Conservation (phyloP, 1,140 invertebrate genomes). For the Holotrichia oblita region DNA sequence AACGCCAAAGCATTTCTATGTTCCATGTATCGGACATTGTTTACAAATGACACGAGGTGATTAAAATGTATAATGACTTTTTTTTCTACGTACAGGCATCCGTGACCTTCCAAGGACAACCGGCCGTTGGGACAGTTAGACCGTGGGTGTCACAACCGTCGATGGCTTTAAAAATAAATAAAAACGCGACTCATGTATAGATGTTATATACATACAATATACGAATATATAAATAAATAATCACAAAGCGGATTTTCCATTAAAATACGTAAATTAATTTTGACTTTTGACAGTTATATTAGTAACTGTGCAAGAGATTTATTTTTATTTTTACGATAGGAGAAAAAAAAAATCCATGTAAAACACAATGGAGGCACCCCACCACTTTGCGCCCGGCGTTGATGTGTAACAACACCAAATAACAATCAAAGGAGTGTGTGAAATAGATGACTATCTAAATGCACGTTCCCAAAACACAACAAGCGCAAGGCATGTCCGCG, state of each 20-base stretch:
- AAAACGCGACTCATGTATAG: not conserved
- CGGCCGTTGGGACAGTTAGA: not conserved
- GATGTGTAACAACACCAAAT: not conserved
- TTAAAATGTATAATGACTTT: constrained; percentile 21
- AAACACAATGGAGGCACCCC: too few relatives aligned
- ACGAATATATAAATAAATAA: too few relatives aligned
- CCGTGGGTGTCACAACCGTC: not conserved
- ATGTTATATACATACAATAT: too few relatives aligned
- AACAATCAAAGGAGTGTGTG: constrained; percentile 2
- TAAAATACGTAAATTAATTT: too few relatives aligned
- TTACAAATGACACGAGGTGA: constrained; percentile 7
- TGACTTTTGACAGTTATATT: too few relatives aligned
- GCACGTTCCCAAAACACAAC: constrained; percentile 13
- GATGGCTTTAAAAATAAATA: not conserved
- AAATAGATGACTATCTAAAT: constrained; percentile 8
- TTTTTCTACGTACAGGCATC: constrained; percentile 7
- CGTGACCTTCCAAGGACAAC: constrained; percentile 14
- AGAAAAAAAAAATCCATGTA: too few relatives aligned
- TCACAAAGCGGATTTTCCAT: too few relatives aligned
- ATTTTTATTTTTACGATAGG: too few relatives aligned
- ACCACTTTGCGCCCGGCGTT: not conserved
- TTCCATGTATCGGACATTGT: constrained; percentile 1
- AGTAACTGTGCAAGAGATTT: too few relatives aligned
- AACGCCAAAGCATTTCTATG: not conserved
- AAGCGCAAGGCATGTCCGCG: not conserved